These are phyloP conservation scores for Anguilla marmorata DNA, from an alignment of 2,797 vertebrate genomes.

Conservation along the genomic window DNA sequence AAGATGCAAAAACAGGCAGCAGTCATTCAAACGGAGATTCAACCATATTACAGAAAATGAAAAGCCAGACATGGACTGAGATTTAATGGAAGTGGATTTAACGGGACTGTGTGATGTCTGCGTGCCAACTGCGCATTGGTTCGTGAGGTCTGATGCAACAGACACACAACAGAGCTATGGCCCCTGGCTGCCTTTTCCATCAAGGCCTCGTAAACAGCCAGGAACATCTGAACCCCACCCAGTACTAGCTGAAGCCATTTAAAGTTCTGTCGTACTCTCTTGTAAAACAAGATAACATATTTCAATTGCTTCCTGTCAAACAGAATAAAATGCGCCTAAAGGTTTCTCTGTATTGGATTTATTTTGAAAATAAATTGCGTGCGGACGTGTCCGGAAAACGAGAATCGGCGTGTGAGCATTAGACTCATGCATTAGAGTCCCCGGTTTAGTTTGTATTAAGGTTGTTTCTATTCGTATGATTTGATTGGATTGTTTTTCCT, in stretches of 20 bases:
- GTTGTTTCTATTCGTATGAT: not conserved
- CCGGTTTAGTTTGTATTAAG: not conserved
- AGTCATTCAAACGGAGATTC: not conserved
- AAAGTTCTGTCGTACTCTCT: not conserved
- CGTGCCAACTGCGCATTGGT: not conserved
- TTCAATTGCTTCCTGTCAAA: not conserved
- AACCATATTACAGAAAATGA: not conserved
- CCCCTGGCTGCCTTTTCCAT: not conserved
- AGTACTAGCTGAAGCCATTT: not conserved
- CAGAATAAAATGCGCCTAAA: conserved; percentile 9
- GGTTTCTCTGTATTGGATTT: not conserved
- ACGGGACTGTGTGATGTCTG: not conserved
- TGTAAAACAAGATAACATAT: conserved; percentile 1
- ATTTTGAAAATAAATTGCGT: not conserved
- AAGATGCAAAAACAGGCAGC: not conserved
- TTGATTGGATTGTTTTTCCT: not conserved
- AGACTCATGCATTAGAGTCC: not conserved
- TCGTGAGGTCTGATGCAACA: not conserved
- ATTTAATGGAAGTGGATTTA: not conserved
- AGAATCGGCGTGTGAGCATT: not conserved
- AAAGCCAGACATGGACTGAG: not conserved
- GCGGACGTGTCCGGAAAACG: not conserved
- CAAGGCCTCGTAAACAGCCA: not conserved
- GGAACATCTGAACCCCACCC: not conserved
- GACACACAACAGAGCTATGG: not conserved